A percentile compares a stretch with the other conserved stretches of the same genome.
Evolutionary conservation across 2,797 vertebrate genomes (phyloP).

Genomic region (Anguilla pacifica): DNA sequence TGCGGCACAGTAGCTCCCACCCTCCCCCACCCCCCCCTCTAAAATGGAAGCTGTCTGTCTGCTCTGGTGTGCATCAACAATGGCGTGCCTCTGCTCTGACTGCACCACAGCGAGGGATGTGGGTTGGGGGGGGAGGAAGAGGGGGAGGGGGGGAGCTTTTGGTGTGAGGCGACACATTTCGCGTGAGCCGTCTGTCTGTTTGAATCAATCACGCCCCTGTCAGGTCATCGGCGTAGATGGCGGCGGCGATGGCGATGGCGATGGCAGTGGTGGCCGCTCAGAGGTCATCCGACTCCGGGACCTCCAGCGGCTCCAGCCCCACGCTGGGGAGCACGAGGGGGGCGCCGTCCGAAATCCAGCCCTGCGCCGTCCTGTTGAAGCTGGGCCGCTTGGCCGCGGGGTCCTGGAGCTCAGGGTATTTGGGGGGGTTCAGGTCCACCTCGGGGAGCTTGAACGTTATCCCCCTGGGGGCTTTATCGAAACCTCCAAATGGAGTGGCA

Average conservation of each 20-base stretch:
- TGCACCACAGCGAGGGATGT: neutral
- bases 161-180: conserved; percentile 10
- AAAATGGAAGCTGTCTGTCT: conserved; percentile 8
- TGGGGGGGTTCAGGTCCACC: conserved; percentile 80
- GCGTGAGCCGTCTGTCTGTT: neutral
- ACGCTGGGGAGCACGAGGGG: conserved; percentile 81
- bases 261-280: conserved; percentile 56
- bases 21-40: neutral
- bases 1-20: neutral
- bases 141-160: neutral
- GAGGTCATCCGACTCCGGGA: conserved; percentile 94
- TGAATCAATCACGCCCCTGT: neutral
- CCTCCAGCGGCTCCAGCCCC: conserved; percentile 66
- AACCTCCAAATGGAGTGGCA: conserved; percentile 94
- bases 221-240: neutral
- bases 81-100: conserved; percentile 7
- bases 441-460: conserved; percentile 93
- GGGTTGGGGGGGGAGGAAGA: neutral
- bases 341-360: conserved; percentile 88
- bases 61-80: neutral
- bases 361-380: conserved; percentile 95
- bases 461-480: conserved; percentile 88
- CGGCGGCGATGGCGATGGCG: neutral
- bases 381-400: conserved; percentile 80
- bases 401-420: conserved; percentile 84